Conservation (phyloP, 92 coral and sea anemone genomes). For the Porites rus region DNA sequence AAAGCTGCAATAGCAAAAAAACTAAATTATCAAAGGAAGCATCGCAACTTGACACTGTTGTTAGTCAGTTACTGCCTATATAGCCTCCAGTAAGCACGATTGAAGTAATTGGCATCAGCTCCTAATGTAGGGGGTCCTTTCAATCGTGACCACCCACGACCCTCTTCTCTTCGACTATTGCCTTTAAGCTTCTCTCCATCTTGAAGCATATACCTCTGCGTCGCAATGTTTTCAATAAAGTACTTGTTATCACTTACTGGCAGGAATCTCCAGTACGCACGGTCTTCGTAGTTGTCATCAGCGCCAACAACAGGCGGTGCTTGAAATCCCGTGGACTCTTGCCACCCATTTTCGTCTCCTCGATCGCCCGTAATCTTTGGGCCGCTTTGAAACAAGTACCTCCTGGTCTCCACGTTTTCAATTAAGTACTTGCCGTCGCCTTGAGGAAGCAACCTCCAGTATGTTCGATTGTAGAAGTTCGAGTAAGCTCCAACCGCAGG, state of each 20-base stretch:
- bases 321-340: not conserved
- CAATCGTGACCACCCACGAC: not conserved
- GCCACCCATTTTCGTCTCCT: slow-evolving; percentile 17
- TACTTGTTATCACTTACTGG: not conserved
- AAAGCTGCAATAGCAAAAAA: no score
- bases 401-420: slow-evolving; percentile 19
- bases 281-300: slow-evolving; percentile 29
- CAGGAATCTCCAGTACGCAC: slow-evolving; percentile 11
- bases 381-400: slow-evolving; percentile 18
- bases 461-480: no score
- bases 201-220: no score
- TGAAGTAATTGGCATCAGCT: slow-evolving; percentile 13
- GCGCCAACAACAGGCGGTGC: not conserved
- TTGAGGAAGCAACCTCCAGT: no score
- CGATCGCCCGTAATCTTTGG: slow-evolving; percentile 4
- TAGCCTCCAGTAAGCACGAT: slow-evolving; percentile 24
- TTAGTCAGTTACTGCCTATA: not conserved
- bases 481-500: no score
- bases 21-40: no score
- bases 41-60: not conserved
- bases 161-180: slow-evolving; percentile 7
- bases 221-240: not conserved
- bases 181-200: not conserved
- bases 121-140: not conserved
- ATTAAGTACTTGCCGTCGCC: slow-evolving; percentile 19